Conservation (phyloP, 2,888 invertebrate species). For the Diarsia brunnea region DNA sequence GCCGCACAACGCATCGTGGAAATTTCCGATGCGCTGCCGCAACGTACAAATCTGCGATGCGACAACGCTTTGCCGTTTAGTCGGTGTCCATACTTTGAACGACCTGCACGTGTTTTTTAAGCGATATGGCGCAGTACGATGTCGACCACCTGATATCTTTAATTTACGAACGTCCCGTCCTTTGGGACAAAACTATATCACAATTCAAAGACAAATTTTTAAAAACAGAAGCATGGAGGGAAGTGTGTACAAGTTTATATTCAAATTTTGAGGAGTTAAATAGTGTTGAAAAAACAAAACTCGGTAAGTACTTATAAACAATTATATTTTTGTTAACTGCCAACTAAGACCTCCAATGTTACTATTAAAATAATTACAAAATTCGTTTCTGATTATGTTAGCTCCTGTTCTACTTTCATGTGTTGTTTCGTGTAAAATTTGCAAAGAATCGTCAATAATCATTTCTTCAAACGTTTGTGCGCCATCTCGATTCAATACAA, state of each 20-base stretch:
- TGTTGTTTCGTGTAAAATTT: conserved; percentile 30
- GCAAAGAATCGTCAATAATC: conserved; percentile 25
- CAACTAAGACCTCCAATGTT: conserved; percentile 38
- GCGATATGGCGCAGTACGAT: conserved; percentile 38
- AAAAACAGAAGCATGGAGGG: conserved; percentile 32
- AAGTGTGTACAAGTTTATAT: conserved; percentile 41
- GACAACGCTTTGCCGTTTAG: conserved; percentile 27
- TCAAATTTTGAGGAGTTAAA: conserved; percentile 45
- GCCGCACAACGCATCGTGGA: conserved; percentile 27
- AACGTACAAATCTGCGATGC: conserved; percentile 25
- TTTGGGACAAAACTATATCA: conserved; percentile 38
- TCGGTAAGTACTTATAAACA: conserved; percentile 34
- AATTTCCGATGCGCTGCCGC: conserved; percentile 29
- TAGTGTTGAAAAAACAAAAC: conserved; percentile 41
- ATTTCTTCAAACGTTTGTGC: conserved; percentile 31
- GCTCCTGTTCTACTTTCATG: conserved; percentile 35
- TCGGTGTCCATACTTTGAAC: conserved; percentile 35
- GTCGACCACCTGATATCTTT: conserved; percentile 34
- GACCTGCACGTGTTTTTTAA: conserved; percentile 37
- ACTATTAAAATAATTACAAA: conserved; percentile 42
- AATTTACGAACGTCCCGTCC: conserved; percentile 42
- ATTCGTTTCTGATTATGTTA: conserved; percentile 37
- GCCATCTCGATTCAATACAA: conserved; percentile 35
- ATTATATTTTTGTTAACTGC: conserved; percentile 43
- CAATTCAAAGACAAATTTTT: conserved; percentile 34